Base-by-base conservation (phyloP, 2,888 invertebrate species). In the Nephrotoma appendiculata region DNA sequence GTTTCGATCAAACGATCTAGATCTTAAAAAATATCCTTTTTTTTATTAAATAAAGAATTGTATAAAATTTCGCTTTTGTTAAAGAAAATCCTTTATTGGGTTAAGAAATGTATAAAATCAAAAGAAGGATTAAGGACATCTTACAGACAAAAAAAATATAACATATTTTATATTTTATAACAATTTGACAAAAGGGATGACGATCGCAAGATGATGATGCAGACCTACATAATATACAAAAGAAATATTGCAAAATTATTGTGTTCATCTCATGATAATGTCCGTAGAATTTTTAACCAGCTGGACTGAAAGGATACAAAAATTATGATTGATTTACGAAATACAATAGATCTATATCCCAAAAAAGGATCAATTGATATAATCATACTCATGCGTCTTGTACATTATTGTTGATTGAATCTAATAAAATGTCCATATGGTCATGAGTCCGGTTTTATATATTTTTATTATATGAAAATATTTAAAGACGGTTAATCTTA, bases 111-210 rank as follows among this genome's bases (percentile, higher is more conserved):
- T 44, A 44, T 44, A 31, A 31, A 31, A 71, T 71, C 71, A 84
- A 84, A 84, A 84, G 84, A 84, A 84, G 84, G 84, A 84, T 84
- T 84, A 84, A 42, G 84, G 84, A 84, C 84, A 84, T 84, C 42
- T 42, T 42, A 42, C n/a, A 84, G 7, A 15, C 19, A 31, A 15
- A 31, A 71, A 31, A 71, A 71, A 15, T 84, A 6, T n/a, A 84
- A 84, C 43, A 43, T 41, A 84, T 84, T 84, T 84, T 84, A 42
- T 83, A 83, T 41, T 84, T 31, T 31, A 2, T 31, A 31, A 84
- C 19, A 7, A 42, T 84, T 42, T 84, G 42, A n/a, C 84, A 42
- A 83, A 83, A 84, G n/a, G 41, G 71, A 71, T 71, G 71, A 71
- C 57, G 57, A 57, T 57, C 57, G 2, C 57, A 57, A 57, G 12